Base-by-base conservation (phyloP, 1,140 invertebrate species). In the Zaprionus ghesquierei region DNA sequence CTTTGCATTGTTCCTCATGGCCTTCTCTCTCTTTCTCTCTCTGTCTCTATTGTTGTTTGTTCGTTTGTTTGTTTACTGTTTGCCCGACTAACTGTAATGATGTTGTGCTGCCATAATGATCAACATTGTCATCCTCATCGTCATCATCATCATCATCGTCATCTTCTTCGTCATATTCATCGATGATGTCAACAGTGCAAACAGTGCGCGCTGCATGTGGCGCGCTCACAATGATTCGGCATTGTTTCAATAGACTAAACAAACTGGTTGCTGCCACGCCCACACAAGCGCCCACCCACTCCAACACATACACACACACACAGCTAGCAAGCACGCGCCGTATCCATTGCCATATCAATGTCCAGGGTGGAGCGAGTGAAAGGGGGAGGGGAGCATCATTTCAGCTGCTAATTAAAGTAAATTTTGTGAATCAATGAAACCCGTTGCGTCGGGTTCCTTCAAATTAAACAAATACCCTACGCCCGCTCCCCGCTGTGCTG, bases 371-470 rank as follows among this genome's bases (percentile, higher is more conserved):
- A 20, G 20, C 10, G 44, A 49, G 9, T 3, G 0, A 5, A 9
- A 23, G 20, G 13, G 3, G 22, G 13, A 25, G 13, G 18, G 59
- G 50, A 15, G 53, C 81, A 66, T 68, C 71, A 72, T 59, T 76
- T 76, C 69, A 55, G 53, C 60, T 79, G 82, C 82, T 86, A 86
- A 87, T 87, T 87, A 87, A 87, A 89, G 80, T 84, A 84, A 85
- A 84, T 84, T 75, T 85, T 79, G 73, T 61, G 58, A 85, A 77
- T 85, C 76, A 80, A 84, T 84, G 60, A 72, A 77, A 77, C 51
- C 51, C 54, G 41, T 60, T 55, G 25, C 59, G n/a, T n/a, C 49
- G 64, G 44, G 33, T n/a, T 41, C 35, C n/a, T n/a, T n/a, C 38
- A 64, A 60, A 81, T 61, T 55, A 33, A 20, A 44, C 35, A 64